phyloP scores from a whole-genome alignment of 2,888 invertebrate species.

The Coelinius sp. region DNA sequence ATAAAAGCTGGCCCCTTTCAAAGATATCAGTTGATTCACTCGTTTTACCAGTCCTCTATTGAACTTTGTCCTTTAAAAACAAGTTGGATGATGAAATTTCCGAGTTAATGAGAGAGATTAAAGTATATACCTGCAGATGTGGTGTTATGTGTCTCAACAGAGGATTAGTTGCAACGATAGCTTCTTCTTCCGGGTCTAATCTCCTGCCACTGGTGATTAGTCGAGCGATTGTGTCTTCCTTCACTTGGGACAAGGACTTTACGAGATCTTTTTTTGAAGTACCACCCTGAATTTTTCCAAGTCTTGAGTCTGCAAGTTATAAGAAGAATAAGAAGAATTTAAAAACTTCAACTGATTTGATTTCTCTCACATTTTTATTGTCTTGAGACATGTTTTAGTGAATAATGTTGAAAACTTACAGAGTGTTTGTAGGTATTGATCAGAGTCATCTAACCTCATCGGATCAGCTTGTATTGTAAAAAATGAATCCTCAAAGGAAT shows the following conservation, averaged over 20 bases:
- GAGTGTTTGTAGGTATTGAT: constrained; percentile 78
- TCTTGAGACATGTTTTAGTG: neutral
- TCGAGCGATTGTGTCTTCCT: constrained; percentile 76
- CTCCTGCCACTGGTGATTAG: constrained; percentile 74
- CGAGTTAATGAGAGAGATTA: constrained; percentile 17
- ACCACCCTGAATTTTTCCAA: constrained; percentile 60
- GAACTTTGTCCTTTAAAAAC: too few relatives aligned
- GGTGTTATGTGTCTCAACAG: constrained; percentile 69
- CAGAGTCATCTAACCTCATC: constrained; percentile 74
- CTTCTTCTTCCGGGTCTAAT: constrained; percentile 71
- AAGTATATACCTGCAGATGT: constrained; percentile 64
- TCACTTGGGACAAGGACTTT: constrained; percentile 74
- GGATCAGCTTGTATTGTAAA: constrained; percentile 47
- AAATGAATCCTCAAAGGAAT: constrained; percentile 61
- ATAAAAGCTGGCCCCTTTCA: too few relatives aligned
- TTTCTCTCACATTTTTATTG: too few relatives aligned
- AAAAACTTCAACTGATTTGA: neutral
- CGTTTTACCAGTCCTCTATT: too few relatives aligned
- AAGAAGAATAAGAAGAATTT: too few relatives aligned
- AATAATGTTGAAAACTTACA: constrained; percentile 71
- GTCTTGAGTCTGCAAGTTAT: constrained; percentile 56
- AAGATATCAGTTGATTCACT: too few relatives aligned
- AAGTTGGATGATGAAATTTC: too few relatives aligned
- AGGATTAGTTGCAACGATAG: constrained; percentile 62
- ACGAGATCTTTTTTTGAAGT: constrained; percentile 74